Conservation (phyloP, 1,140 invertebrate genomes). For the Pseudobourletiella spinata region DNA sequence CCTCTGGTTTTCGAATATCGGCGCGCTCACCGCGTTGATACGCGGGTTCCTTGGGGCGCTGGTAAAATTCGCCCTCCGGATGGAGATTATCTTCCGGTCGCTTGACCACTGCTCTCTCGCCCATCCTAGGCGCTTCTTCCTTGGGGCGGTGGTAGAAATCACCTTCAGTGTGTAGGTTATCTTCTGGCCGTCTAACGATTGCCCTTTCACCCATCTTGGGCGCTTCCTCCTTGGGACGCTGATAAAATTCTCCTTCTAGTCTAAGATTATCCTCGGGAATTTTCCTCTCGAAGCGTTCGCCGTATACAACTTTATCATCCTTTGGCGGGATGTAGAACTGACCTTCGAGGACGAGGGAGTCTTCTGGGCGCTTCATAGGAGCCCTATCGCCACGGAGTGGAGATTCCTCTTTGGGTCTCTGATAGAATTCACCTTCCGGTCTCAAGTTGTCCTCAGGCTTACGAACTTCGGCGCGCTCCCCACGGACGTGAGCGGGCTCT, state of each 20-base stretch:
- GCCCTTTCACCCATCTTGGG: conserved; percentile 8
- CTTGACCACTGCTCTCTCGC: conserved; percentile 28
- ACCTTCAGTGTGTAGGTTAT: conserved; percentile 36
- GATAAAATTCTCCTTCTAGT: conserved; percentile 48
- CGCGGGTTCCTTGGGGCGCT: neutral
- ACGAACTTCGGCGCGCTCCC: conserved; percentile 32
- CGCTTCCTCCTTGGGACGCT: neutral
- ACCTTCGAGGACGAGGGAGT: conserved; percentile 43
- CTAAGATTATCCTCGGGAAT: conserved; percentile 49
- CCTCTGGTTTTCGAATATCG: conserved; percentile 36
- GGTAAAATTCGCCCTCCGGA: conserved; percentile 48
- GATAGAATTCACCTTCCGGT: conserved; percentile 43
- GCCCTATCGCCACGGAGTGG: neutral
- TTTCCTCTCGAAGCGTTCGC: conserved; percentile 9
- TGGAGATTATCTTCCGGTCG: conserved; percentile 49
- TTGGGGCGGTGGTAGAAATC: conserved; percentile 42
- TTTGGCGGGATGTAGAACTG: conserved; percentile 35
- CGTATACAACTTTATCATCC: neutral
- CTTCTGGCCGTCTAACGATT: conserved; percentile 26
- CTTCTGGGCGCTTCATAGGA: conserved; percentile 42
- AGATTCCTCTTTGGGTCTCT: conserved; percentile 12
- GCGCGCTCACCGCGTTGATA: conserved; percentile 4
- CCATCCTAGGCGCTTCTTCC: conserved; percentile 8
- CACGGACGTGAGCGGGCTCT: conserved; percentile 40
- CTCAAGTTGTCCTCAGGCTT: conserved; percentile 38